Evolutionary conservation across 2,797 vertebrate genomes (phyloP), one percentile per base, ranked within the genome.

Genomic region (Sebastolobus altivelis): DNA sequence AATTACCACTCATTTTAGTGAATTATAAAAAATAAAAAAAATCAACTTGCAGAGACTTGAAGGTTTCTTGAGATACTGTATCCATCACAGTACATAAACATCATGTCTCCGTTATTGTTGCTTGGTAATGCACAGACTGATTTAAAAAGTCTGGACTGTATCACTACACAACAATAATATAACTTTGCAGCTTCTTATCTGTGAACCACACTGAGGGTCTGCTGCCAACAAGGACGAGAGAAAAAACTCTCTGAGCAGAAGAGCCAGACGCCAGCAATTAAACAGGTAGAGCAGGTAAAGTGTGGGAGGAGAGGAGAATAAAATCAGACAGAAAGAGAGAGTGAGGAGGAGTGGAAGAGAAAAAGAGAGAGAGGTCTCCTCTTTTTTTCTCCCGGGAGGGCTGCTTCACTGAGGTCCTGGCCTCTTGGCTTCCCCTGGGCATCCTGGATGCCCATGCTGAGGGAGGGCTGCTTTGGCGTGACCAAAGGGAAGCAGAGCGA

Each of bases 401-500:
- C 79, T 84, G 84, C 87, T 83, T 86, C 61, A 55, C 91, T 83
- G 80, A 88, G 80, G 83, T 84, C 80, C 85, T 65, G 82, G 81
- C 88, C 89, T 89, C 77, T 82, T 81, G 82, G 77, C 52, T 91
- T 87, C 82, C 90, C 84, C 83, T 79, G 85, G 85, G 85, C 88
- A 85, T 82, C 83, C 80, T 87, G 85, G 89, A 87, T 83, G 81
- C 83, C 82, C 87, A 72, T 25, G 74, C 84, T 81, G 92, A 95
- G 90, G 85, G 91, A 92, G 86, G 89, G 88, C 83, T 88, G 81
- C 79, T 90, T 91, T 73, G 86, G 91, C 89, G 85, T 94, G 93
- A 94, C 91, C 92, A 89, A 94, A 94, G 93, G 80, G 90, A 94
- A 94, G 92, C 94, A 93, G 92, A 93, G 89, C 83, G 81, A 75